phyloP scores from a whole-genome alignment of 2,888 invertebrate genomes.

The Oxytorus armatus region DNA sequence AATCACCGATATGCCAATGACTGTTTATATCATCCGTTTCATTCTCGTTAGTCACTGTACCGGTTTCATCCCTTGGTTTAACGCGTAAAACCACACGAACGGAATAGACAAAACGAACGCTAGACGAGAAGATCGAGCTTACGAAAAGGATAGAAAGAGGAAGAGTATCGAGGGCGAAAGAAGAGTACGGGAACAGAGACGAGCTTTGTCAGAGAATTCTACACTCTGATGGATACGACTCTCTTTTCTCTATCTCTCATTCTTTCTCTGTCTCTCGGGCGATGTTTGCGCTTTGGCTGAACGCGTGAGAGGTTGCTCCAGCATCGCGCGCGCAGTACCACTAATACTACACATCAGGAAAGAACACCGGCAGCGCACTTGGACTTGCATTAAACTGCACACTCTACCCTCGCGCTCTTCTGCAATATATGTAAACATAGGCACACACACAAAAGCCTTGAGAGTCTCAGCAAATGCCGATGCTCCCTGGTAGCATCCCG shows the following conservation, averaged over 20 bases:
- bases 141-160: slow-evolving; percentile 24
- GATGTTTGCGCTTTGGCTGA: slow-evolving; percentile 77
- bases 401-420: slow-evolving; percentile 13
- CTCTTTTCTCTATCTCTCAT: slow-evolving; percentile 69
- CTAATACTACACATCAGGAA: slow-evolving; percentile 29
- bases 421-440: slow-evolving; percentile 66
- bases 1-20: not conserved
- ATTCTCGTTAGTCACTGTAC: slow-evolving; percentile 22
- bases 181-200: slow-evolving; percentile 59
- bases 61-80: not conserved
- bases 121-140: slow-evolving; percentile 29
- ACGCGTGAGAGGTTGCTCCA: slow-evolving; percentile 31
- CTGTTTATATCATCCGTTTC: not conserved
- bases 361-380: slow-evolving; percentile 72
- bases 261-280: slow-evolving; percentile 74
- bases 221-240: slow-evolving; percentile 29
- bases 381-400: slow-evolving; percentile 76
- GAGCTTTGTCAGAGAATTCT: slow-evolving; percentile 61
- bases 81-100: slow-evolving; percentile 32
- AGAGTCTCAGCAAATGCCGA: slow-evolving; percentile 33
- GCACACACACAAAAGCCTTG: slow-evolving; percentile 68
- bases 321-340: not conserved
- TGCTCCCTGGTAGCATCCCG: slow-evolving; percentile 36
- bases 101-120: slow-evolving; percentile 37
- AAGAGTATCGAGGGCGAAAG: slow-evolving; percentile 34